These are phyloP conservation scores for Virgularia gustaviana DNA, from an alignment of 92 coral and sea anemone species.

Conservation along the genomic window DNA sequence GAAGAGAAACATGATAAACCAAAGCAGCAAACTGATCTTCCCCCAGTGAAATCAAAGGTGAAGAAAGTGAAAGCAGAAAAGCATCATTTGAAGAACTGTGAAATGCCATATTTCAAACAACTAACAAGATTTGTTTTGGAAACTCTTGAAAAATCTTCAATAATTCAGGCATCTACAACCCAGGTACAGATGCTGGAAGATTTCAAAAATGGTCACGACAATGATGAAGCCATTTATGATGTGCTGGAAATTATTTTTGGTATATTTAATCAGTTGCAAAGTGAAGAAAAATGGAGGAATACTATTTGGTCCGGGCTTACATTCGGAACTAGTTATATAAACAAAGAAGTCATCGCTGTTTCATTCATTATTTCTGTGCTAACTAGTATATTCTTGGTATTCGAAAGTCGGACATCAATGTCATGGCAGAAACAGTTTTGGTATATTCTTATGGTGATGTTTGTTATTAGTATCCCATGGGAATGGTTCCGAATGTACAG, in stretches of 20 bases:
- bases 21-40: too few relatives aligned
- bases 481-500: slow-evolving; percentile 87
- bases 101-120: slow-evolving; percentile 76
- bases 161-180: slow-evolving; percentile 40
- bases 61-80: slow-evolving; percentile 6
- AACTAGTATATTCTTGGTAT: slow-evolving; percentile 33
- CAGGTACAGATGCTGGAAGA: slow-evolving; percentile 49
- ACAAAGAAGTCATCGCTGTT: slow-evolving; percentile 46
- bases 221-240: slow-evolving; percentile 50
- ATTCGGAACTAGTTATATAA: slow-evolving; percentile 23
- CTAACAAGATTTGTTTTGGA: slow-evolving; percentile 56
- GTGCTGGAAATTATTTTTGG: slow-evolving; percentile 17
- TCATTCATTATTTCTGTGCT: slow-evolving; percentile 26
- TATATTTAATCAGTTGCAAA: slow-evolving; percentile 7
- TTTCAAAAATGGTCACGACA: slow-evolving; percentile 67
- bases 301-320: slow-evolving; percentile 8
- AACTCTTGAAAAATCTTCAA: slow-evolving; percentile 43
- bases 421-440: slow-evolving; percentile 64
- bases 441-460: slow-evolving; percentile 51
- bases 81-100: slow-evolving; percentile 43
- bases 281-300: slow-evolving; percentile 17
- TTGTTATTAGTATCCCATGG: slow-evolving; percentile 87
- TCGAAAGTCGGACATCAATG: slow-evolving; percentile 61
- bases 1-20: too few relatives aligned
- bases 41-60: background rate